Base-by-base conservation (phyloP, 1,140 invertebrate species). In the Musca domestica region DNA sequence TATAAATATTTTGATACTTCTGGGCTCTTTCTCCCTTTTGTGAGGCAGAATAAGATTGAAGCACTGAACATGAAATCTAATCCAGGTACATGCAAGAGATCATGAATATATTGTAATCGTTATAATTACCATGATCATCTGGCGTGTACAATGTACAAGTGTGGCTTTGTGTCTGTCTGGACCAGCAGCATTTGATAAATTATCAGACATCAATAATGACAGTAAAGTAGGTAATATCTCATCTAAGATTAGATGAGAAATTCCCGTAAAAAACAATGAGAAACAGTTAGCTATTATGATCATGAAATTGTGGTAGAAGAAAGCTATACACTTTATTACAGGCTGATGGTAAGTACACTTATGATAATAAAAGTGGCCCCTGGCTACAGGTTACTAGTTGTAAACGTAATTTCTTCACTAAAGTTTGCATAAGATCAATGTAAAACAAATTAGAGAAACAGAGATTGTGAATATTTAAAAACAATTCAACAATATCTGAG, bases 1-100 rank as follows among this genome's bases (percentile, higher is more conserved):
- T 78, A 76, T 78, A 78, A 78, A 78, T 78, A 78, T 78, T 78
- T 74, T 71, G 76, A 74, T 72, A 72, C 56, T 49, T 47, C 63
- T 64, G 17, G 2, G 3, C 52, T 58, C 17, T 41, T 41, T 41
- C 34, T 9, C 10, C 34, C 10, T 41, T n/a, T 2, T 41, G 3
- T 30, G 27, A 9, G 27, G 27, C n/a, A 30, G 27, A 30, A n/a
- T n/a, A n/a, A 30, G 27, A 30, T 30, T 30, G 9, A 20, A 12
- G 2, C 12, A 23, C 2, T 14, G 49, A 23, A 19, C 4, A 52
- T 41, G 34, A 9, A 41, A 41, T 41, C 34, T 41, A 41, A 41
- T 41, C 34, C 34, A 41, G 34, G 34, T 41, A 41, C 34, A 41
- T 41, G n/a, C n/a, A n/a, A n/a, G n/a, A 41, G 34, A 19, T 52